Conservation (phyloP, 2,888 invertebrate genomes). For the Aphodius granarius region DNA sequence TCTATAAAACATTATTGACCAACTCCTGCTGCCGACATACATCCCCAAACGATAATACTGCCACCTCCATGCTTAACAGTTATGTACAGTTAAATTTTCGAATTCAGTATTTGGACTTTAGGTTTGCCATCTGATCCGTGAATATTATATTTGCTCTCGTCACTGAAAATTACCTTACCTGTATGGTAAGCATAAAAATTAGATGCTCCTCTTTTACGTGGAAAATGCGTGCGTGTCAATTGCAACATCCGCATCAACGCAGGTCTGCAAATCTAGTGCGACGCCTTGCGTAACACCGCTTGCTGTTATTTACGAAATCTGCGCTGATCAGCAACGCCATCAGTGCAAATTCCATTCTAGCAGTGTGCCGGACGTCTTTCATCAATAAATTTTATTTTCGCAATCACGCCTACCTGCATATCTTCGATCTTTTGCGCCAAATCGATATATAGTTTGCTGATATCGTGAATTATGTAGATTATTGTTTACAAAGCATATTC, state of each 20-base stretch:
- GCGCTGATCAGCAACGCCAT: conserved; percentile 33
- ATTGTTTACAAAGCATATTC: too few species aligned
- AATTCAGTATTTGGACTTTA: too few species aligned
- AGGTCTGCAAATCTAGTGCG: conserved; percentile 36
- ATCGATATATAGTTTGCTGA: not conserved
- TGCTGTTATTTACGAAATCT: conserved; percentile 30
- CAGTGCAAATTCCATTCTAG: conserved; percentile 32
- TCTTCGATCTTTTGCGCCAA: not conserved
- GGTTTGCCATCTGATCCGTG: too few species aligned
- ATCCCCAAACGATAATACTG: too few species aligned
- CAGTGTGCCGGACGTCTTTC: not conserved
- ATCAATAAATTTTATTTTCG: not conserved
- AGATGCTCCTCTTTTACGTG: not conserved
- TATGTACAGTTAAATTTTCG: too few species aligned
- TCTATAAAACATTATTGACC: too few species aligned
- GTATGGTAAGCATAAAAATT: conserved; percentile 9
- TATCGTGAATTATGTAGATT: not conserved
- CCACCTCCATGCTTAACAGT: too few species aligned
- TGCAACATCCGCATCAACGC: conserved; percentile 38
- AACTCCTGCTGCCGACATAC: too few species aligned
- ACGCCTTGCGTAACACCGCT: conserved; percentile 29
- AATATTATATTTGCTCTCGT: too few species aligned
- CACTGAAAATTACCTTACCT: too few species aligned
- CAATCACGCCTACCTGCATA: not conserved
- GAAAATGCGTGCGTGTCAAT: conserved; percentile 35